Evolutionary conservation across 2,113 vertebrate genomes (phyloP).

Genomic region (Aldabrachelys gigantea): DNA sequence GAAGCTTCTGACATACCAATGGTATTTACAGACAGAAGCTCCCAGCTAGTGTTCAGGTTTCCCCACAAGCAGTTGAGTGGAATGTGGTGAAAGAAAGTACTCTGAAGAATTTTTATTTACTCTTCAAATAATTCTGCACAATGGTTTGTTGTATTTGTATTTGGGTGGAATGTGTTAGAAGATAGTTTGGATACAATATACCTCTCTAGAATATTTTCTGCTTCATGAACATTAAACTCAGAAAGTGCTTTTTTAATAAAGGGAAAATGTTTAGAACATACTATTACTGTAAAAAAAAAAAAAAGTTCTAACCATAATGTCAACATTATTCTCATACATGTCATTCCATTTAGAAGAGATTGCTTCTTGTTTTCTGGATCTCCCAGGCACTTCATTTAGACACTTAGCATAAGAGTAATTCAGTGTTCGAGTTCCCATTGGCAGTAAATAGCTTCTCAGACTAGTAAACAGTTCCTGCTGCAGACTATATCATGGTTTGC

Average conservation of each 20-base stretch:
- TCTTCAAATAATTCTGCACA: slow-evolving; percentile 13
- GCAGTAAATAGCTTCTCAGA: neutral
- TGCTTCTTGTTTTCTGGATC: slow-evolving; percentile 40
- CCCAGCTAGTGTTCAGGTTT: slow-evolving; percentile 58
- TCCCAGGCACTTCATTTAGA: neutral
- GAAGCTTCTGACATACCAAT: slow-evolving; percentile 33
- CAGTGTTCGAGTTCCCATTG: neutral
- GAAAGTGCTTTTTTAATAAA: slow-evolving; percentile 3
- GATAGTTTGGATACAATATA: neutral
- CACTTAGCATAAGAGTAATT: neutral
- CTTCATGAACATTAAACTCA: neutral
- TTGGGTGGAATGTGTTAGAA: slow-evolving; percentile 22
- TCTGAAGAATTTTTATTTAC: slow-evolving; percentile 41
- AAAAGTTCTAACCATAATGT: neutral
- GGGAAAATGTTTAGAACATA: slow-evolving; percentile 36
- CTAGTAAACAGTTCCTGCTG: slow-evolving; percentile 4
- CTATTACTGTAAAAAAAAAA: slow-evolving; percentile 24
- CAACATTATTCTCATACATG: neutral
- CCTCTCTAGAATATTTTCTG: slow-evolving; percentile 22
- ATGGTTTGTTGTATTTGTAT: slow-evolving; percentile 35
- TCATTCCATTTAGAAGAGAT: slow-evolving; percentile 41
- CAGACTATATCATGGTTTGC: neutral
- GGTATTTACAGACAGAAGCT: slow-evolving; percentile 64
- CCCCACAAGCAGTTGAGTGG: slow-evolving; percentile 23
- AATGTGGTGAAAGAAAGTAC: slow-evolving; percentile 30